Evolutionary conservation across 2,797 vertebrate genomes (phyloP), one percentile per base, ranked within the genome.

Genomic region (Tenualosa thibaudeaui): DNA sequence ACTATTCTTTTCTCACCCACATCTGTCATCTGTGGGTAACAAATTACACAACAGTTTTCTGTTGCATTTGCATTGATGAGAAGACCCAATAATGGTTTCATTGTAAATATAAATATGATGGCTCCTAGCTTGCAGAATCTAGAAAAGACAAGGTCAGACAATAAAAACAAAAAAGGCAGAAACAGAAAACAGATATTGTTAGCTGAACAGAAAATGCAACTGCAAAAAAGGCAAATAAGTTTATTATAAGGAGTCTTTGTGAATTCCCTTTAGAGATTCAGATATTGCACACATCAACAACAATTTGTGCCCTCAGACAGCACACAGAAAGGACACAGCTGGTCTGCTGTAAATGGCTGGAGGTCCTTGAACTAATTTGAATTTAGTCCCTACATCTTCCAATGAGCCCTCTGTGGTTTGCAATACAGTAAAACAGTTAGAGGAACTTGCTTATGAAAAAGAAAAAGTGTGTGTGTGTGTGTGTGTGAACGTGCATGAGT

Each of bases 381-480:
- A 40, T 40, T 43, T 75, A 75, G 31, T 31, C 26, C 31, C 37
- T 71, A 8, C 24, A 65, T 9, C 24, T 31, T 31, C 62, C 10
- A 31, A 65, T 65, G 24, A 65, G 24, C 62, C 24, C 24, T 65
- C 31, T 40, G 68, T 75, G 31, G 68, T 75, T 17, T 43, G 15
- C 40, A 15, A 40, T 40, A 43, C 37, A 17, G 40, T 19, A 37
- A 43, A 40, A 40, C 31, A 75, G 31, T 75, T 31, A 15, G 31
- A 40, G 17, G 31, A 40, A 37, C 13, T 15, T 3, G 37, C 26
- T 40, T 40, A 71, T 71, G 65, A 10, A 17, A 37, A 71, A 5
- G 31, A 71, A 40, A 71, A 37, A 71, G 31, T 40, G 68, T 71
- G 68, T 71, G 65, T 71, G 65, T 71, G 68, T 40, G 26, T 31